Evolutionary conservation across 2,888 invertebrate genomes (phyloP).

Genomic region (Cantharis lateralis): DNA sequence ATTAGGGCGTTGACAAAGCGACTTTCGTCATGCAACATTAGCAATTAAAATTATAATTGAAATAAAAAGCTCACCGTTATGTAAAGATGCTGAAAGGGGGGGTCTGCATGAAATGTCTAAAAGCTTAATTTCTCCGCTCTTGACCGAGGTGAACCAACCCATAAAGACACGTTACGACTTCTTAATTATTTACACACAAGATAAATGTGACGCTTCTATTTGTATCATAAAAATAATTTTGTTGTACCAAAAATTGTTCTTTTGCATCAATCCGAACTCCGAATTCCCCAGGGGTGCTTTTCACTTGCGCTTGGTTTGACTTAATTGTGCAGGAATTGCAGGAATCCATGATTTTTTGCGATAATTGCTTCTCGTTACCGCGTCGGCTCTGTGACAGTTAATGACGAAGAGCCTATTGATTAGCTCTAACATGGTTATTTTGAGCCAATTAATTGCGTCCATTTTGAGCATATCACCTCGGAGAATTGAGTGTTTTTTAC

Average conservation of each 20-base stretch:
- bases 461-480: background rate
- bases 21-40: conserved; percentile 17
- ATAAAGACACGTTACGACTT: conserved; percentile 21
- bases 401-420: background rate
- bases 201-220: conserved; percentile 14
- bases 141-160: conserved; percentile 27
- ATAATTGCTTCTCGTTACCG: background rate
- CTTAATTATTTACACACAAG: conserved; percentile 25
- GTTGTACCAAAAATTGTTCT: background rate
- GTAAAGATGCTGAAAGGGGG: conserved; percentile 10
- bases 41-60: conserved; percentile 31
- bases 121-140: conserved; percentile 19
- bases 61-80: conserved; percentile 26
- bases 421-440: background rate
- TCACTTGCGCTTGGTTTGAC: background rate
- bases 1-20: conserved; percentile 9
- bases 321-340: background rate
- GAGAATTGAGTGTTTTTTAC: background rate
- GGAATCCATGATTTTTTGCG: background rate
- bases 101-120: conserved; percentile 7
- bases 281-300: too few species aligned
- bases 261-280: background rate
- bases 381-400: too few species aligned
- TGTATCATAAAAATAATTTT: background rate
- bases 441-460: background rate